Percentiles rank a stretch among this genome's conserved stretches.
Evolutionary conservation across 1,140 invertebrate genomes (phyloP).

Genomic region (Bombus soroeensis): DNA sequence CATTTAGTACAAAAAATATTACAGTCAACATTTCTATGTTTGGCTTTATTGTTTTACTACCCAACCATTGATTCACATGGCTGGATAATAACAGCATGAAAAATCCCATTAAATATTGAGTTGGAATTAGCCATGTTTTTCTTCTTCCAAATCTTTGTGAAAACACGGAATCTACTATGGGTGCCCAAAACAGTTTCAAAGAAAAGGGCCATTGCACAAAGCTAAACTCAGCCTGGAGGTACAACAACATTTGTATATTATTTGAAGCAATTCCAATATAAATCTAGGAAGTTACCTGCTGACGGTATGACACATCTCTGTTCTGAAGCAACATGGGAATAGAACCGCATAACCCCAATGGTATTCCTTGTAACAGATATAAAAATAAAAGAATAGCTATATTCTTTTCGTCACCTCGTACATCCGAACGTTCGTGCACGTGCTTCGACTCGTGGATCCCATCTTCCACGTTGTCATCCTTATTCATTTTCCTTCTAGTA

Average conservation of each 20-base stretch:
- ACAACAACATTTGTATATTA: not conserved
- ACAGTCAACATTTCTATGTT: slow-evolving; percentile 92
- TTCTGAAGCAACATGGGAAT: slow-evolving; percentile 98
- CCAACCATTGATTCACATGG: slow-evolving; percentile 90
- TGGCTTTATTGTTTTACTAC: slow-evolving; percentile 86
- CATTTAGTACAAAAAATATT: slow-evolving; percentile 96
- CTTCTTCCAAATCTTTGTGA: slow-evolving; percentile 92
- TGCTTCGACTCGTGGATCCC: slow-evolving; percentile 47
- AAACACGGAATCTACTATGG: slow-evolving; percentile 97
- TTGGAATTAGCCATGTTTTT: slow-evolving; percentile 98
- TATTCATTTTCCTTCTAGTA: slow-evolving; percentile 65
- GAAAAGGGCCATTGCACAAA: slow-evolving; percentile 99
- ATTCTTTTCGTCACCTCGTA: slow-evolving; percentile 89
- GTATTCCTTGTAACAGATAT: slow-evolving; percentile 98
- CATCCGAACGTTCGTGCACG: slow-evolving; percentile 81
- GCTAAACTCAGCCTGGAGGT: slow-evolving; percentile 95
- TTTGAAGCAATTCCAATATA: not conserved
- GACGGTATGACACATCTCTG: slow-evolving; percentile 93
- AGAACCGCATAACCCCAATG: slow-evolving; percentile 95
- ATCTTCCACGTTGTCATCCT: slow-evolving; percentile 61
- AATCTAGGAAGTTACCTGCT: slow-evolving; percentile 84
- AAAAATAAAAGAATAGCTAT: slow-evolving; percentile 95
- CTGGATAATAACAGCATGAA: slow-evolving; percentile 93
- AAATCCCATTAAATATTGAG: slow-evolving; percentile 92
- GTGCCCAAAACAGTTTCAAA: slow-evolving; percentile 98